Base-by-base conservation (phyloP, 2,888 invertebrate species). In the Sacculina carcini region DNA sequence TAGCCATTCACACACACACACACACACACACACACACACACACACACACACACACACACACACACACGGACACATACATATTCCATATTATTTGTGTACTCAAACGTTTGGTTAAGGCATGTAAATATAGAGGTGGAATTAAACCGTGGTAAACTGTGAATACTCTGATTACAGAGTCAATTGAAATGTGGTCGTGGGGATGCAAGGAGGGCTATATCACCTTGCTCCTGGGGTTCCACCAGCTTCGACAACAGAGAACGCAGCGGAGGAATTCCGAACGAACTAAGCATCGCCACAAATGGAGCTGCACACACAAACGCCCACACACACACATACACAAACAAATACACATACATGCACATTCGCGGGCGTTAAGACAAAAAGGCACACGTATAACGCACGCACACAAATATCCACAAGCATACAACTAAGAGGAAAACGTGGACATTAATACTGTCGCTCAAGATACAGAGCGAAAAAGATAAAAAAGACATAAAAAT, bases 181-280 rank as follows among this genome's bases (percentile, higher is more conserved):
- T 2, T 19, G 16, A 19, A 16, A 36, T 16, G 5, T 7, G 16
- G 36, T 6, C 19, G 7, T n/a, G 19, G 14, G 7, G 19, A 21
- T 10, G 23, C 38, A 21, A 23, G 5, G 19, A 10, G 16, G 48
- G 36, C 34, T 16, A 5, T 16, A 58, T 56, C 58, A 65, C 67
- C 67, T 60, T 65, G 65, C 59, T 69, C 68, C 55, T 62, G 59
- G 7, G 58, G 54, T 31, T 61, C 59, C 7, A 68, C 66, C 51
- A 65, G 58, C 55, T 65, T 65, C 3, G 67, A 67, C 46, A 66
- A 57, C 24, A 65, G 58, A 2, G 68, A 64, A 32, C 68, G 59
- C 2, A 67, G 57, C 3, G 64, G 62, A 10, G 67, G 65, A 16
- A 67, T 62, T 31, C 65, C 61, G 56, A 66, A 65, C 29, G 64